Base-by-base conservation (phyloP, 2,888 invertebrate species). In the Andrena bicolor region DNA sequence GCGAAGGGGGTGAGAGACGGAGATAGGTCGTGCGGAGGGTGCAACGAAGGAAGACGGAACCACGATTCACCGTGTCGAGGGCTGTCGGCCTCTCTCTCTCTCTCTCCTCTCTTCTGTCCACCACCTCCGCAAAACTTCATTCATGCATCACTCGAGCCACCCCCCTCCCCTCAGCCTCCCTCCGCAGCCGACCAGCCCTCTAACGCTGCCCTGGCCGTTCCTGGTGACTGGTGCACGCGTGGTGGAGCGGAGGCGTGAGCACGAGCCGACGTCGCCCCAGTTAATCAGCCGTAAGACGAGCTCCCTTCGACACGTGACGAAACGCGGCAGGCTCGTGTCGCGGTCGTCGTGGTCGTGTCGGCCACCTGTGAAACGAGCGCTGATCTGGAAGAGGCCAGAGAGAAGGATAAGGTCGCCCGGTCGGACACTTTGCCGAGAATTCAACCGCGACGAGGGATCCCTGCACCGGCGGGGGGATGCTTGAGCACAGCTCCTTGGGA, bases 181-280 rank as follows among this genome's bases (percentile, higher is more conserved):
- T 53, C 78, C 76, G 63, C 74, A 51, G 16, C 70, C 65, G 23
- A 53, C 74, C 32, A 71, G 66, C 56, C 20, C 65, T 41, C 53
- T 68, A 53, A 74, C 72, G 73, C 75, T 65, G 56, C 73, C 74
- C 76, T 81, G 68, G 30, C 32, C 28, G 23, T n/a, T 60, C 76
- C 65, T 58, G 60, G 71, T 69, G 82, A 79, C 74, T 70, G 82
- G 71, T 84, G 82, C 82, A 87, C 88, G 87, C 87, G 87, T 87
- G 86, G 75, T 84, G 82, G 53, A 78, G 86, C 80, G 88, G 88
- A 87, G 87, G 87, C 88, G 87, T 87, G 74, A 84, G 86, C 86
- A 86, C 76, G 84, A 84, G 86, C 75, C 76, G 76, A 87, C 80
- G 87, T 84, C 83, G 87, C 53, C 84, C 86, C 84, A 82, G 79